Evolutionary conservation across 1,140 invertebrate species (phyloP).

Genomic region (Daktulosphaira vitifoliae): DNA sequence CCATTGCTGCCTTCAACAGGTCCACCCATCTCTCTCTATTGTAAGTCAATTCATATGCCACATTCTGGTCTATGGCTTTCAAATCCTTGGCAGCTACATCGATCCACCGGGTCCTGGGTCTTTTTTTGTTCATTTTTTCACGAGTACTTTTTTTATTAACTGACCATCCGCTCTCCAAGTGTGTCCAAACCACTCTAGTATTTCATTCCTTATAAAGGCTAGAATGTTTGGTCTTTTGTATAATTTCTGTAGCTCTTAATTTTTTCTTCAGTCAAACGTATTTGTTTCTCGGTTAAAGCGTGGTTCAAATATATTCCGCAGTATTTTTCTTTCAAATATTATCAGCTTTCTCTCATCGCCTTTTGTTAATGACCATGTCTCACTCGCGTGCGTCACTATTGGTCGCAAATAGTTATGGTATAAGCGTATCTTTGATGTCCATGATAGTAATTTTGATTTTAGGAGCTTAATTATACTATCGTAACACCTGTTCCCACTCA

Average conservation of each 20-base stretch:
- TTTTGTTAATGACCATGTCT: conserved; percentile 4
- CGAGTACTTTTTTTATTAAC: conserved; percentile 5
- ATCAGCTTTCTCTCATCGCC: neutral
- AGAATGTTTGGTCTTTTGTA: conserved; percentile 38
- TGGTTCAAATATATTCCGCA: neutral
- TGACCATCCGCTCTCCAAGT: neutral
- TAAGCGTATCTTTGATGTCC: neutral
- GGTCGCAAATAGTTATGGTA: neutral
- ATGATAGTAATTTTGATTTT: conserved; percentile 2
- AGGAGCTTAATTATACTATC: neutral
- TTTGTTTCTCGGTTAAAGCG: neutral
- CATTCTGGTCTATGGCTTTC: neutral
- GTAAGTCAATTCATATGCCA: neutral
- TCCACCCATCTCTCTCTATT: neutral
- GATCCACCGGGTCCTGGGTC: neutral
- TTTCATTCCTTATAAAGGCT: neutral
- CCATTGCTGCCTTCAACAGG: neutral
- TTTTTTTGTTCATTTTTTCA: conserved; percentile 5
- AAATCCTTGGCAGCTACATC: neutral
- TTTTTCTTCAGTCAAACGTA: neutral
- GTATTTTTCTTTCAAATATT: neutral
- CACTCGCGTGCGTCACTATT: neutral
- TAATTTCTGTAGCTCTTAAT: neutral
- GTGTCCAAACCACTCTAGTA: neutral
- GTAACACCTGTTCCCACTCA: conserved; percentile 2